phyloP scores from a whole-genome alignment of 2,113 vertebrate genomes.

The Smithornis capensis region DNA sequence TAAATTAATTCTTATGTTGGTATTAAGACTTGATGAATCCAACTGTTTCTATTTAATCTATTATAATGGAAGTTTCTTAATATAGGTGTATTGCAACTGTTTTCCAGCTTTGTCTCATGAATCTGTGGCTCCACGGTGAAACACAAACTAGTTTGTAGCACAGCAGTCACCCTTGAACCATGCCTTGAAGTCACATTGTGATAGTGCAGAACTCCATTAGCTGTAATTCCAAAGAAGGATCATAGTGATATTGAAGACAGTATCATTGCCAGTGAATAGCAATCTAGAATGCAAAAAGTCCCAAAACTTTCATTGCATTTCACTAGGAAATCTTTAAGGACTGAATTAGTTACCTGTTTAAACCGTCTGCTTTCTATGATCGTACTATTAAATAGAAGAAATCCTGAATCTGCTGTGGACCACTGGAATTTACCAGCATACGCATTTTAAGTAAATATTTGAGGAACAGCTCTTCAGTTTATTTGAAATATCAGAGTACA shows the following conservation, averaged over 20 bases:
- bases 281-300: not conserved
- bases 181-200: not conserved
- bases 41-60: not conserved
- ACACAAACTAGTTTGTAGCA: not conserved
- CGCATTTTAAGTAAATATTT: not conserved
- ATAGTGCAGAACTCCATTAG: not conserved
- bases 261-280: not conserved
- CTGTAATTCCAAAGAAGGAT: not conserved
- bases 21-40: not conserved
- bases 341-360: not conserved
- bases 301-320: not conserved
- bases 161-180: not conserved
- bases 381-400: not conserved
- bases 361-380: not conserved
- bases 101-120: not conserved
- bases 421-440: not conserved
- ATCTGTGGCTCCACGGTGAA: not conserved
- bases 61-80: not conserved
- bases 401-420: not conserved
- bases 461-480: not conserved
- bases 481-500: not conserved
- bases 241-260: not conserved
- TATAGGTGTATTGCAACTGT: not conserved
- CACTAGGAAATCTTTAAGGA: not conserved
- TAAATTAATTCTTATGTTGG: not conserved